Base-by-base conservation (phyloP, 2,797 vertebrate genomes). In the Argentina silus region DNA sequence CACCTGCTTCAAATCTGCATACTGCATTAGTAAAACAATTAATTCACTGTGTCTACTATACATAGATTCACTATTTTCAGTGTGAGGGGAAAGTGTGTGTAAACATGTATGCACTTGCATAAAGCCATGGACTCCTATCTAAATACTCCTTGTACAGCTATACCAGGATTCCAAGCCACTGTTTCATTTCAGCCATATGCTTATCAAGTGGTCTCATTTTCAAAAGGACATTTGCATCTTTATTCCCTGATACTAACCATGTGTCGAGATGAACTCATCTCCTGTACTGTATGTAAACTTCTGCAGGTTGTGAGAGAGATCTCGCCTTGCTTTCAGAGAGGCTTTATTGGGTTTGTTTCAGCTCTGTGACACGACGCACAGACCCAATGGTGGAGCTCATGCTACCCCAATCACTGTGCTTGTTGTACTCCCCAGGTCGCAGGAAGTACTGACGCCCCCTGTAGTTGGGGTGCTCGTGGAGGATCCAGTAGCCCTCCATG, bases 401-500 rank as follows among this genome's bases (percentile, higher is more conserved):
- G 70, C 73, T 73, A 47, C 78, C 78, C 78, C 78, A 79, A 23
- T 75, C 78, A 0, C 36, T 57, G 75, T 59, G 70, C 47, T 75
- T 74, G 45, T 48, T 71, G 67, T 78, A 70, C n/a, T 67, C 59
- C 6, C 76, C 76, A 36, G 66, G 74, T 61, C 72, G 72, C 57
- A 79, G 69, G 69, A 64, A 27, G 57, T 75, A 79, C 73, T 79
- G 72, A n/a, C 73, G 56, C 3, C 73, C 78, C 6, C 79, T 69
- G 23, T 79, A 63, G 77, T 62, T 62, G 19, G 68, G 51, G 56
- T 74, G 80, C 48, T 81, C 56, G 36, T 79, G 59, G 23, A 68
- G 57, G 72, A 78, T 78, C 77, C 77, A 78, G 77, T 74, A 78
- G 48, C 72, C 72, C 77, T 78, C 72, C 72, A 78, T 51, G 43